These are phyloP conservation scores for Chrysodeixis includens DNA, from an alignment of 2,888 invertebrate species.

Conservation along the genomic window DNA sequence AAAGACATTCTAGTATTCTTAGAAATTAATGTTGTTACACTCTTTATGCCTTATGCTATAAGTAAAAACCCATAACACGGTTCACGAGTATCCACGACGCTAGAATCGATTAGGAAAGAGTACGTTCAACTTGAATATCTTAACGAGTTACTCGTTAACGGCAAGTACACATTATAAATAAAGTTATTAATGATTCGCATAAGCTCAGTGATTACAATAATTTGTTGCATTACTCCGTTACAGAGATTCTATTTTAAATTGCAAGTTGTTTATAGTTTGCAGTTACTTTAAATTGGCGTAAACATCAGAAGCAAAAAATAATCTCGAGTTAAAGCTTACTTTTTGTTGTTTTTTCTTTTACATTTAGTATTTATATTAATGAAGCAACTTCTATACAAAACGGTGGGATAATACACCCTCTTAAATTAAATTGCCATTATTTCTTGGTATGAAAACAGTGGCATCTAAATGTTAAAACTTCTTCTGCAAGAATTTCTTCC, in stretches of 20 bases:
- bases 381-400: too few relatives aligned
- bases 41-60: constrained; percentile 9
- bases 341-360: too few relatives aligned
- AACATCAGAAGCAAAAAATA: neutral
- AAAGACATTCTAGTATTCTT: too few relatives aligned
- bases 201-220: constrained; percentile 13
- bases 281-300: neutral
- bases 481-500: neutral
- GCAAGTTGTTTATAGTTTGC: neutral
- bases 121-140: constrained; percentile 43
- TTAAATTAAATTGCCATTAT: too few relatives aligned
- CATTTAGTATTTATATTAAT: too few relatives aligned
- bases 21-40: too few relatives aligned
- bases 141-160: constrained; percentile 43
- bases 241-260: neutral
- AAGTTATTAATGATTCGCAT: constrained; percentile 26
- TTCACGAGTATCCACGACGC: constrained; percentile 11
- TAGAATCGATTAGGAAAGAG: constrained; percentile 41
- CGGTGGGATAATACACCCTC: too few relatives aligned
- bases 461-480: neutral
- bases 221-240: constrained; percentile 15
- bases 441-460: too few relatives aligned
- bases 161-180: constrained; percentile 22
- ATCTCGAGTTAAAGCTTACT: too few relatives aligned
- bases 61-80: constrained; percentile 12